Base-by-base conservation (phyloP, 2,797 vertebrate genomes). In the Sandelia bainsii region DNA sequence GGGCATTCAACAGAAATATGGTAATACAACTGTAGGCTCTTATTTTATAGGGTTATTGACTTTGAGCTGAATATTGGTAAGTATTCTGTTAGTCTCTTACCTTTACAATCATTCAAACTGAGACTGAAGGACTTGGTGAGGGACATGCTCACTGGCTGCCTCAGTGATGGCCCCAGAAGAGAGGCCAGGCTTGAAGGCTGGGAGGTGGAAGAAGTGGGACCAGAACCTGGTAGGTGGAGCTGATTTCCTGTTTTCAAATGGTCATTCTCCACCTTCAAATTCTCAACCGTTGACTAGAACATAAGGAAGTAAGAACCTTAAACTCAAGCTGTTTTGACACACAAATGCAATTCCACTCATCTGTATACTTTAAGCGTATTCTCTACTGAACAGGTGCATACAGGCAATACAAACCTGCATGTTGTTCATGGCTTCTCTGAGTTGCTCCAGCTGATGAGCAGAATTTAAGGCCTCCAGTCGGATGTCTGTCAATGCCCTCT, bases 401-500 rank as follows among this genome's bases (percentile, higher is more conserved):
- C 8, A 34, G 11, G 5, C 10, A 40, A 73, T 75, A 84, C 91
- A 32, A 52, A 99, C 98, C 96, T 99, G 96, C 98, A 99, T 99
- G 80, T 92, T 97, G 91, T 99, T 97, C 98, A 99, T 99, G 57
- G 97, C 94, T 62, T 99, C 98, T 65, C 96, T 83, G 22, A 99
- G 95, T 88, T 98, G 97, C 88, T 98, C 98, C 52, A 99, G 93
- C 82, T 99, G 98, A 80, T 98, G 97, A 56, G 98, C 98, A 0
- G 98, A 99, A 91, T 93, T 99, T 61, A 99, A 94, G 19, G 98
- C 98, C 84, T 99, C 98, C 74, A 99, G 83, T 22, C 98, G 96
- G 81, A 99, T 99, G 71, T 99, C 98, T 0, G 98, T 99, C 62
- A 99, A 93, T 77, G 96, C 97, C 94, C 97, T 97, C 84, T 99